phyloP scores from a whole-genome alignment of 2,888 invertebrate genomes.

The Anthophora plumipes region DNA sequence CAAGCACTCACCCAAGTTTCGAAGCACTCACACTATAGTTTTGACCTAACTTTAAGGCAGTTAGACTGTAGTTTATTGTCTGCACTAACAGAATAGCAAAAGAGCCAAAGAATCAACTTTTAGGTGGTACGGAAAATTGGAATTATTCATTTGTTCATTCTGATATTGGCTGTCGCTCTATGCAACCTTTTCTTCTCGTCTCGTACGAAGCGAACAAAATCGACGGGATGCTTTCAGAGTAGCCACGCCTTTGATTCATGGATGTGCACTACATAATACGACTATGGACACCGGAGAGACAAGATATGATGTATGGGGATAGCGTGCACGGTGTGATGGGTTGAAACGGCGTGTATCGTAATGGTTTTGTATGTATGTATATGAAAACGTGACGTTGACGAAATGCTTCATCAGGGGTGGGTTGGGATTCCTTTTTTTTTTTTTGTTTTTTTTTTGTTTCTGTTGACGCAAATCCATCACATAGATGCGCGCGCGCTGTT shows the following conservation, averaged over 20 bases:
- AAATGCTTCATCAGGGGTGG: slow-evolving; percentile 28
- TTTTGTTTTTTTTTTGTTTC: slow-evolving; percentile 34
- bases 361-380: slow-evolving; percentile 30
- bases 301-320: slow-evolving; percentile 35
- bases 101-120: too few relatives aligned
- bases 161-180: not conserved
- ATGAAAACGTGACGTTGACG: slow-evolving; percentile 50
- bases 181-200: not conserved
- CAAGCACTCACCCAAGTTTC: too few relatives aligned
- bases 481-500: slow-evolving; percentile 1
- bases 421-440: slow-evolving; percentile 35
- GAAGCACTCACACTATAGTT: too few relatives aligned
- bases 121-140: too few relatives aligned
- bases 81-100: too few relatives aligned
- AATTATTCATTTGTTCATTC: too few relatives aligned
- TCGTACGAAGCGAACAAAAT: slow-evolving; percentile 18
- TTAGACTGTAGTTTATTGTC: too few relatives aligned
- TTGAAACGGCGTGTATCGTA: slow-evolving; percentile 7
- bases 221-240: slow-evolving; percentile 46
- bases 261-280: slow-evolving; percentile 27
- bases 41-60: too few relatives aligned
- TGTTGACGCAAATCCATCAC: slow-evolving; percentile 15
- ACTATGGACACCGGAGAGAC: slow-evolving; percentile 28
- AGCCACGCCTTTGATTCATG: slow-evolving; percentile 45
- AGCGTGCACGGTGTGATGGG: not conserved